Evolutionary conservation across 2,797 vertebrate species (phyloP).

Genomic region (Phoebastria nigripes): DNA sequence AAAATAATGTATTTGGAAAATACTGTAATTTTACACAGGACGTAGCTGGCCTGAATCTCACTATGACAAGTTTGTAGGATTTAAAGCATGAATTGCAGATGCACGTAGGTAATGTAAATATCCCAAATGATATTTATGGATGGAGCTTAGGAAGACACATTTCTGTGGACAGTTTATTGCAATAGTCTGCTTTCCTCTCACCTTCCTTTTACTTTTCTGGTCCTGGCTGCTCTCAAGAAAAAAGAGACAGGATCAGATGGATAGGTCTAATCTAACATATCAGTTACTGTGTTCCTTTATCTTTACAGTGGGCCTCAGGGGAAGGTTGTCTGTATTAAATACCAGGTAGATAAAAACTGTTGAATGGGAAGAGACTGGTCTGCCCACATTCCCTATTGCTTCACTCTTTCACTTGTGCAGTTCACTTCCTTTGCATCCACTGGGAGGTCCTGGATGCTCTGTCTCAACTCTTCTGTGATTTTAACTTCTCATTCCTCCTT

Average conservation of each 20-base stretch:
- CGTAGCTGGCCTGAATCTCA: neutral
- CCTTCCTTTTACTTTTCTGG: neutral
- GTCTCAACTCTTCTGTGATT: neutral
- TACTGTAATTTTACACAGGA: neutral
- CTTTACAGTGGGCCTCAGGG: neutral
- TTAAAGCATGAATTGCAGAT: neutral
- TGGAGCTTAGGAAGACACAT: neutral
- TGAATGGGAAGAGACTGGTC: neutral
- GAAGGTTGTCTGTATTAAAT: neutral
- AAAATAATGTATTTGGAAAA: neutral
- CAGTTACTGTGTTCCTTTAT: neutral
- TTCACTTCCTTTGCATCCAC: neutral
- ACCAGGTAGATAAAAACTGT: neutral
- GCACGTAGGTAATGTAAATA: neutral
- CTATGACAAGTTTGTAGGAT: neutral
- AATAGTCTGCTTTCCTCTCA: neutral
- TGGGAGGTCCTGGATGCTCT: neutral
- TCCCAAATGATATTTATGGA: neutral
- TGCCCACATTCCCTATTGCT: neutral
- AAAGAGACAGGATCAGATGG: neutral
- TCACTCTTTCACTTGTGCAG: neutral
- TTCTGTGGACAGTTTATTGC: neutral
- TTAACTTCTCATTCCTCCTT: neutral
- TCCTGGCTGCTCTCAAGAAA: neutral
- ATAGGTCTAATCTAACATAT: neutral